Evolutionary conservation across 1,140 invertebrate genomes (phyloP).

Genomic region (Zaprionus taronus): DNA sequence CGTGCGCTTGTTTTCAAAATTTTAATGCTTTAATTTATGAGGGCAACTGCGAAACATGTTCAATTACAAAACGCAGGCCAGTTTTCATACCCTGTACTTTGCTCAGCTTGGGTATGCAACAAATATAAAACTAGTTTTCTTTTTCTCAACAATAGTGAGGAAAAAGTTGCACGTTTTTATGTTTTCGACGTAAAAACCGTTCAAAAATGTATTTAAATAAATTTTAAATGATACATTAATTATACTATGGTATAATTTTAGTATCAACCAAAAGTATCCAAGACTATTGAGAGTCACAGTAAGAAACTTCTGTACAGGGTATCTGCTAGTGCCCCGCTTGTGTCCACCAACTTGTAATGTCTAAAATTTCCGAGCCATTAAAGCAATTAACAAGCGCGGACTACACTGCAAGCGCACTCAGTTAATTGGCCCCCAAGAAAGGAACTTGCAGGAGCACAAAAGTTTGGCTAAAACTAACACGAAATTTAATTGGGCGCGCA

Average conservation of each 20-base stretch:
- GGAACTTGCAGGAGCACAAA: slow-evolving; percentile 7
- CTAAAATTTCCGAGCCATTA: slow-evolving; percentile 76
- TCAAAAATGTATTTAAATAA: too few relatives aligned
- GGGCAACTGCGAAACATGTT: slow-evolving; percentile 27
- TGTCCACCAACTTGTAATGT: slow-evolving; percentile 9
- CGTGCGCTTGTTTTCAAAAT: slow-evolving; percentile 39
- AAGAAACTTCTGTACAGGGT: not conserved
- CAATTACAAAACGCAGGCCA: slow-evolving; percentile 32
- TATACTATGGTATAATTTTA: too few relatives aligned
- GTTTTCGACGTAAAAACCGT: too few relatives aligned
- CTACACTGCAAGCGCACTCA: slow-evolving; percentile 34
- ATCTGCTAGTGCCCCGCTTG: not conserved
- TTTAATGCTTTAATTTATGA: slow-evolving; percentile 49
- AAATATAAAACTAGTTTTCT: not conserved
- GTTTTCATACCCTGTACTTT: slow-evolving; percentile 19
- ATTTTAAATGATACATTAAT: too few relatives aligned
- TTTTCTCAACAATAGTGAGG: too few relatives aligned
- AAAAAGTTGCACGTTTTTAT: too few relatives aligned
- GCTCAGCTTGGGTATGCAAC: not conserved
- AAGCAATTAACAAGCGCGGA: slow-evolving; percentile 74
- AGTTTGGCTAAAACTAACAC: slow-evolving; percentile 61
- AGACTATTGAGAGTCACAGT: too few relatives aligned
- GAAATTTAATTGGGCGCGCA: slow-evolving; percentile 67
- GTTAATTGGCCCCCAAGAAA: slow-evolving; percentile 65
- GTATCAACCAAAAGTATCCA: too few relatives aligned